These are phyloP conservation scores for Neotragus moschatus DNA, from an alignment of 2,113 vertebrate genomes.

Conservation along the genomic window DNA sequence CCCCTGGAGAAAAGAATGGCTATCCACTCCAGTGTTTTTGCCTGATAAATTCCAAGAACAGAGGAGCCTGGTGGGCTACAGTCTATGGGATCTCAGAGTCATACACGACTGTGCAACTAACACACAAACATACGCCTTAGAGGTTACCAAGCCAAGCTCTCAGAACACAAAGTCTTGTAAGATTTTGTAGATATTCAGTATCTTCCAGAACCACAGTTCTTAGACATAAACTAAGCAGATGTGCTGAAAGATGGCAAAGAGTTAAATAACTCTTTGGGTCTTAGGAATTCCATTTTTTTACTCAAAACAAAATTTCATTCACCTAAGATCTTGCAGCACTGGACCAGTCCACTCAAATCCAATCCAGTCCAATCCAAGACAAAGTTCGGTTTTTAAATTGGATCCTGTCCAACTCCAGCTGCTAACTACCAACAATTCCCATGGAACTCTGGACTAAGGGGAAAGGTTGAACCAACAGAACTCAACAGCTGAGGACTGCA, in stretches of 20 bases:
- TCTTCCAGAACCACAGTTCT: not conserved
- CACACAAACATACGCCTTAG: not conserved
- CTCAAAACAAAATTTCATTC: not conserved
- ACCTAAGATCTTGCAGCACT: not conserved
- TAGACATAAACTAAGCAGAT: not conserved
- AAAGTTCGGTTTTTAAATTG: not conserved
- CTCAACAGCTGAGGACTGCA: not conserved
- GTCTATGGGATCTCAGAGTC: not conserved
- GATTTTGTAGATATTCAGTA: not conserved
- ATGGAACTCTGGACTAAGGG: not conserved
- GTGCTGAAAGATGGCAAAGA: not conserved
- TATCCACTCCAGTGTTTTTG: not conserved
- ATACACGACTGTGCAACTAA: not conserved
- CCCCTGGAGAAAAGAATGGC: not conserved
- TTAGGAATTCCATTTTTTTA: not conserved
- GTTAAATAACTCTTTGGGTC: not conserved
- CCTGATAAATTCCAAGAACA: not conserved
- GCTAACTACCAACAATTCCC: not conserved
- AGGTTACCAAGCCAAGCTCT: not conserved
- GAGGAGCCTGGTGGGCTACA: not conserved
- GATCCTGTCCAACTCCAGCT: not conserved
- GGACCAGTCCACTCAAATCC: not conserved
- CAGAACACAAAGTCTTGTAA: not conserved
- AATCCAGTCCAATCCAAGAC: not conserved
- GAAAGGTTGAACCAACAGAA: not conserved